Conservation (phyloP, 2,797 vertebrate species). For the Galaxias olidus region DNA sequence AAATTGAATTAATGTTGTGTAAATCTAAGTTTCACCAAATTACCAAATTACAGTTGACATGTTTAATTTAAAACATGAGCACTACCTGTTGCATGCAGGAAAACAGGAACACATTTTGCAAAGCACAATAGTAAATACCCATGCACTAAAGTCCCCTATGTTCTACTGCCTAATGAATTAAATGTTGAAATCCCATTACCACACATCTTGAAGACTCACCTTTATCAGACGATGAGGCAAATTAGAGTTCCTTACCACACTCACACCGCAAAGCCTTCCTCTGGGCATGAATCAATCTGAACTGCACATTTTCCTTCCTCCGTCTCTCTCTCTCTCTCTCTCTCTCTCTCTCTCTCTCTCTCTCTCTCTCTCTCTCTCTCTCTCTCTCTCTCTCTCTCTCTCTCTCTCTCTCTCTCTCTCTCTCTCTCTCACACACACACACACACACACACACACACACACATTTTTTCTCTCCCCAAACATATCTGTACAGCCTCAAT, state of each 20-base stretch:
- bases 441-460: too few species aligned
- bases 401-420: conserved; percentile 12
- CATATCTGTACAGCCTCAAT: too few species aligned
- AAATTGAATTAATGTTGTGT: too few species aligned
- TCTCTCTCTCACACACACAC: not conserved
- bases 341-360: conserved; percentile 23
- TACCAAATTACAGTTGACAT: too few species aligned
- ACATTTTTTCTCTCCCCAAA: too few species aligned
- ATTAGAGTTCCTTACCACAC: not conserved
- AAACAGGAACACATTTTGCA: too few species aligned
- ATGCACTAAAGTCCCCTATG: conserved; percentile 1
- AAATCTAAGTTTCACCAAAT: too few species aligned
- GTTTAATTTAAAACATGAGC: too few species aligned
- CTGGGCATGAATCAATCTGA: too few species aligned
- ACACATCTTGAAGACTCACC: conserved; percentile 36
- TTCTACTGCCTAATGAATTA: not conserved
- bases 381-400: not conserved
- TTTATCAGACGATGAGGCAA: conserved; percentile 3
- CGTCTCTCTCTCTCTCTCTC: not conserved
- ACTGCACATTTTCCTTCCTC: too few species aligned
- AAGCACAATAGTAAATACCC: too few species aligned
- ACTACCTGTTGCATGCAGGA: too few species aligned
- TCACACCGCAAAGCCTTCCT: not conserved
- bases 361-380: conserved; percentile 27
- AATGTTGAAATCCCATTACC: not conserved